phyloP scores from a whole-genome alignment of 2,113 vertebrate genomes.

The Rhea americana region DNA sequence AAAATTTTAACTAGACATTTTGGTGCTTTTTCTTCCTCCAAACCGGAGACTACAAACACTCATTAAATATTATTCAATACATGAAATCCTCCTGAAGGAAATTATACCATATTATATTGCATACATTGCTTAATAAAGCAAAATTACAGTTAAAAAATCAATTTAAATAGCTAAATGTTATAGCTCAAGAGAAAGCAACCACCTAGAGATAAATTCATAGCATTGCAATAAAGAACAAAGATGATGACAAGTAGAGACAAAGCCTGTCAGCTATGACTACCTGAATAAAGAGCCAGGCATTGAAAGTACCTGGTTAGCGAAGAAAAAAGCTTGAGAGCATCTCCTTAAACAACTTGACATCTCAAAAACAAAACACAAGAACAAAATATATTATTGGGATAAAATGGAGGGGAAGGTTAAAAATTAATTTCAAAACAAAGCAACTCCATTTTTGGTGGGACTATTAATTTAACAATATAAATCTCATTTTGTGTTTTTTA shows the following conservation, averaged over 20 bases:
- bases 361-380: neutral
- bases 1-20: neutral
- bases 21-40: neutral
- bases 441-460: neutral
- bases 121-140: neutral
- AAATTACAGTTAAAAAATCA: neutral
- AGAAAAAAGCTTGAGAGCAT: neutral
- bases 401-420: neutral
- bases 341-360: neutral
- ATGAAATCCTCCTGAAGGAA: neutral
- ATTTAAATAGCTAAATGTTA: neutral
- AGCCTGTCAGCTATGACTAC: neutral
- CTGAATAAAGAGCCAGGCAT: neutral
- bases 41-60: neutral
- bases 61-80: neutral
- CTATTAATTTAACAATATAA: neutral
- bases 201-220: neutral
- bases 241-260: neutral
- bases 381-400: neutral
- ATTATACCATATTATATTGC: neutral
- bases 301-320: neutral
- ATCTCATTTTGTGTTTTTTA: neutral
- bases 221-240: conserved; percentile 2
- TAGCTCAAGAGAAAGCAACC: neutral
- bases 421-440: neutral